These are phyloP conservation scores for Polymixis lichenea DNA, from an alignment of 2,888 invertebrate species.

Conservation along the genomic window DNA sequence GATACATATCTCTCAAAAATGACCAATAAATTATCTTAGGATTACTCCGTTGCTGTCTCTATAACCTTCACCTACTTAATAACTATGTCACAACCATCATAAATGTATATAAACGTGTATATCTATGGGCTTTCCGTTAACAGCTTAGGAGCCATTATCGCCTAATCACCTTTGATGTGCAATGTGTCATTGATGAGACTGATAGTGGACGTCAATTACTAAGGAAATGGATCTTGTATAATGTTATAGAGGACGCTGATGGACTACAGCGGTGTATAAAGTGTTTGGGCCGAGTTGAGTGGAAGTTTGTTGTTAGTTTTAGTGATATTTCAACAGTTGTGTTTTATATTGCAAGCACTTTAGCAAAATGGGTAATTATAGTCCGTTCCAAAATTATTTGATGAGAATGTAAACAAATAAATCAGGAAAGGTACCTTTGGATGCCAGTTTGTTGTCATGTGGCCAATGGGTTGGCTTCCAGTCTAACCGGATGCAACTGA, in stretches of 20 bases:
- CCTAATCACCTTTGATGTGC: slow-evolving; percentile 58
- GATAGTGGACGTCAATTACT: slow-evolving; percentile 24
- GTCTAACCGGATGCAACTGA: too few relatives aligned
- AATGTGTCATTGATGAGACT: slow-evolving; percentile 50
- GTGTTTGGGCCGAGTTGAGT: background rate
- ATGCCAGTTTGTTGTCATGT: background rate
- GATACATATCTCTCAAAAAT: background rate
- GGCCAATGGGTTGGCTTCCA: too few relatives aligned
- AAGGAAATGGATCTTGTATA: slow-evolving; percentile 36
- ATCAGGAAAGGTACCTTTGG: background rate
- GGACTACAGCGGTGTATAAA: background rate
- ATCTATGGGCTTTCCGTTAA: slow-evolving; percentile 43
- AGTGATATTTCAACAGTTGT: background rate
- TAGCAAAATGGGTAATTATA: background rate
- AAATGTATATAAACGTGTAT: slow-evolving; percentile 25
- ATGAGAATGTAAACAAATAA: background rate
- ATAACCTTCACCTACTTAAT: slow-evolving; percentile 17
- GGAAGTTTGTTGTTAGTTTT: background rate
- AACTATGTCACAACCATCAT: slow-evolving; percentile 27
- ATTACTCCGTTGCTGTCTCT: background rate
- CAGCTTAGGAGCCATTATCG: slow-evolving; percentile 51
- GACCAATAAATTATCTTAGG: background rate
- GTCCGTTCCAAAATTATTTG: background rate
- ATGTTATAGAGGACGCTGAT: slow-evolving; percentile 19
- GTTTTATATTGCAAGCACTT: background rate